phyloP scores from a whole-genome alignment of 1,140 invertebrate species.

The Philaenus spumarius region DNA sequence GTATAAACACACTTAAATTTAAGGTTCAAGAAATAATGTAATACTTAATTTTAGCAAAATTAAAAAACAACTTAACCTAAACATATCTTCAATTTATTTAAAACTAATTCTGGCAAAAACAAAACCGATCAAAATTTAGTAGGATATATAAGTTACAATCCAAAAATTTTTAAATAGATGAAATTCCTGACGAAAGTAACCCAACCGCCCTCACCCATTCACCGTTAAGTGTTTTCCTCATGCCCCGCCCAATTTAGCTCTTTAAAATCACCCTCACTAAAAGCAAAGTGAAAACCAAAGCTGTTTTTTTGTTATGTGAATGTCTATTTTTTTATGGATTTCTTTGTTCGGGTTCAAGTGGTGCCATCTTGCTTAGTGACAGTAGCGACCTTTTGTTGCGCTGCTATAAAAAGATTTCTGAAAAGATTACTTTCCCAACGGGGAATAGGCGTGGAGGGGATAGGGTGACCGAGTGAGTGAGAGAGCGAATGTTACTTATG shows the following conservation, averaged over 20 bases:
- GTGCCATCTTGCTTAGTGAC: conserved; percentile 5
- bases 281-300: conserved; percentile 15
- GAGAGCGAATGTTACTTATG: neutral
- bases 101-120: too few relatives aligned
- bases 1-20: too few relatives aligned
- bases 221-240: neutral
- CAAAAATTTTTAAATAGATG: too few relatives aligned
- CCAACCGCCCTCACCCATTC: too few relatives aligned
- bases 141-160: too few relatives aligned
- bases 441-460: neutral
- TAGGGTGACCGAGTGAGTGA: neutral
- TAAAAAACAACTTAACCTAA: too few relatives aligned
- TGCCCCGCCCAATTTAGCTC: conserved; percentile 8
- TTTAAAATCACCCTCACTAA: conserved; percentile 15
- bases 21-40: too few relatives aligned
- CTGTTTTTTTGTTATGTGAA: conserved; percentile 9
- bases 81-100: too few relatives aligned
- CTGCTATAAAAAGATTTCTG: neutral
- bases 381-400: conserved; percentile 15
- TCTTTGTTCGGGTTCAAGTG: conserved; percentile 13
- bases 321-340: conserved; percentile 16
- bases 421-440: neutral
- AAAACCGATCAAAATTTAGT: too few relatives aligned
- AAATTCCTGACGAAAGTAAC: too few relatives aligned
- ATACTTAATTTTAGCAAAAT: too few relatives aligned